Base-by-base conservation (phyloP, 2,888 invertebrate genomes). In the Meandrusa payeni region DNA sequence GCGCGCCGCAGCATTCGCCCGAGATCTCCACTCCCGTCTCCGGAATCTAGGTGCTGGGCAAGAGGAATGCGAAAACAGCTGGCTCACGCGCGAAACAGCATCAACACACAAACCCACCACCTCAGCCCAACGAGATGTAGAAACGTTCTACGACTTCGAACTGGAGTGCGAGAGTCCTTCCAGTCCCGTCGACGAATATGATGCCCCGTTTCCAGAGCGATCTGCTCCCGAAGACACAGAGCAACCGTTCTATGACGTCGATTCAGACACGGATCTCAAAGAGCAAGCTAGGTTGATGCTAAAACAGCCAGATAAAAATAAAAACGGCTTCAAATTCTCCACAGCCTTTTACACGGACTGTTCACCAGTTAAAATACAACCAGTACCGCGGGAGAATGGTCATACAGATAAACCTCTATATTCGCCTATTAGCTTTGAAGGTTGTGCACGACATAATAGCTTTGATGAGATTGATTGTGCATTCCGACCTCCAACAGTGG, bases 1-100 rank as follows among this genome's bases (percentile, higher is more conserved):
- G 46, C 90, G 93, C 41, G 94, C 95, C 42, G 95, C 94, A 69
- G 93, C 94, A 45, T 95, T 95, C 76, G 95, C 95, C 52, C 89
- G 93, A 46, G 92, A 93, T 64, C 85, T 95, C 50, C 94, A 94
- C 67, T 92, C 92, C 41, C 92, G 94, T 50, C 83, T 95, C 56
- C 90, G 92, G 57, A 91, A 93, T 51, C 89, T 95, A 52, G 93
- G 93, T 37, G 83, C 90, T 41, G 80, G 90, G 50, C 76, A 79
- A 48, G 77, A 76, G 44, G 75, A 83, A 51, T 77, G 85, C 42
- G 82, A 85, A 58, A 78, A 61, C 63, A 76, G 67, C 58, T 86
- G 88, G 87, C 77, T 85, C 28, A 61, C 69, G 6, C 65, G 72
- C 28, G 79, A 80, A 41, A 48, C 60, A 39, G 48, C 58, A 46